Evolutionary conservation across 2,888 invertebrate species (phyloP).

Genomic region (Dromius quadrimaculatus): DNA sequence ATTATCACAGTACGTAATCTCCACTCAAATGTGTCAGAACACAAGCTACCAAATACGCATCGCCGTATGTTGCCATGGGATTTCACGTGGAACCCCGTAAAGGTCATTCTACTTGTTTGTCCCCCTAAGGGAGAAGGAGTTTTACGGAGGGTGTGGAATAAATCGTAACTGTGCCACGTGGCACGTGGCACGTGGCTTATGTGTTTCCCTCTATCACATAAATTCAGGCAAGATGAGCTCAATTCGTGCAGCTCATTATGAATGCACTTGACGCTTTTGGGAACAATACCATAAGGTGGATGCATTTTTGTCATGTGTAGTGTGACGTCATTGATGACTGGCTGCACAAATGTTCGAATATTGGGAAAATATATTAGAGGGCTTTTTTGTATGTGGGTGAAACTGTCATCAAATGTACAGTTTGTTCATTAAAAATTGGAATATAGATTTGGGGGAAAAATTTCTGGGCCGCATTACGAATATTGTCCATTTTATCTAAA

Average conservation of each 20-base stretch:
- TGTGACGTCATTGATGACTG: constrained; percentile 22
- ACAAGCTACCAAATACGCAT: not conserved
- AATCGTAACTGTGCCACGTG: constrained; percentile 11
- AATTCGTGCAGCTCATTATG: constrained; percentile 42
- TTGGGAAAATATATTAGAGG: too few relatives aligned
- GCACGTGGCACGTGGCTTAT: constrained; percentile 9
- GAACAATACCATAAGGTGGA: constrained; percentile 13
- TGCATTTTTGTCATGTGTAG: not conserved
- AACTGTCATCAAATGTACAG: too few relatives aligned
- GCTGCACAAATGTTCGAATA: too few relatives aligned
- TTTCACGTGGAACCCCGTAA: constrained; percentile 10
- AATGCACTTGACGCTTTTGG: constrained; percentile 37
- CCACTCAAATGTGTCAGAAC: not conserved
- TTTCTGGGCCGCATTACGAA: too few relatives aligned
- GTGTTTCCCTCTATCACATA: constrained; percentile 28
- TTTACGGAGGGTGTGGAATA: not conserved
- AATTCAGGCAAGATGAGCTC: not conserved
- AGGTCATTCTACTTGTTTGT: constrained; percentile 30
- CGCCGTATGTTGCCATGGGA: constrained; percentile 17
- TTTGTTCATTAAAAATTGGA: too few relatives aligned
- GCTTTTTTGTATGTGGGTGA: too few relatives aligned
- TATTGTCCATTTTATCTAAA: too few relatives aligned
- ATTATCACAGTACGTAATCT: constrained; percentile 36
- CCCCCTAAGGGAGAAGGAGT: too few relatives aligned
- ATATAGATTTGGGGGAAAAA: too few relatives aligned